A percentile compares a stretch with the other conserved stretches of the same genome.
phyloP scores from a whole-genome alignment of 64 coral and sea anemone species.

The Dendronephthya gigantea region DNA sequence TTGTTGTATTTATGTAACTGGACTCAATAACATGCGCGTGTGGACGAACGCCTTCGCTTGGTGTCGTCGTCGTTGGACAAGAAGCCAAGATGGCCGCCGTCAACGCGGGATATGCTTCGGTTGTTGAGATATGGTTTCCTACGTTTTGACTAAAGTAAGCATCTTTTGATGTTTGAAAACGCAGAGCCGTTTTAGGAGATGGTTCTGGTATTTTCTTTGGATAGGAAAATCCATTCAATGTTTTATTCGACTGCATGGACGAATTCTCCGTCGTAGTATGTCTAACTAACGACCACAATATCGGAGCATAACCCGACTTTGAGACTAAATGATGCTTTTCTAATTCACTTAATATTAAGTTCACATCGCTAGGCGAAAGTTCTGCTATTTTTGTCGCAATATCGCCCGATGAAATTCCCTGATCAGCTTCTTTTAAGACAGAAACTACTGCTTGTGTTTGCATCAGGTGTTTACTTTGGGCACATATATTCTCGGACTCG shows the following conservation, averaged over 20 bases:
- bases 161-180: background rate
- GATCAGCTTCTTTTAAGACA: background rate
- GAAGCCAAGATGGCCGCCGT: constrained; percentile 6
- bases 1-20: background rate
- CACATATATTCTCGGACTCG: background rate
- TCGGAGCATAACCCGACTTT: background rate
- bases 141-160: background rate
- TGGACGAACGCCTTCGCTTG: background rate
- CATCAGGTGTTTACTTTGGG: background rate
- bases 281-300: background rate
- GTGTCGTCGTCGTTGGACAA: background rate
- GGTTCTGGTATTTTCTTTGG: background rate
- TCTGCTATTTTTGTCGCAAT: background rate
- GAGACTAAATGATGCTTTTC: background rate
- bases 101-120: background rate
- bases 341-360: background rate
- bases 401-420: background rate
- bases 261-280: background rate
- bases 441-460: background rate
- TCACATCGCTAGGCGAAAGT: background rate
- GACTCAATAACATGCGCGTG: too few relatives aligned
- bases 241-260: background rate
- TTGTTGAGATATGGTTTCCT: background rate
- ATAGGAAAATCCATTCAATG: background rate
- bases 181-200: background rate